Percentiles rank a stretch among this genome's conserved stretches.
These are phyloP conservation scores for Melitaea athalia DNA, from an alignment of 2,888 invertebrate genomes.

Conservation along the genomic window DNA sequence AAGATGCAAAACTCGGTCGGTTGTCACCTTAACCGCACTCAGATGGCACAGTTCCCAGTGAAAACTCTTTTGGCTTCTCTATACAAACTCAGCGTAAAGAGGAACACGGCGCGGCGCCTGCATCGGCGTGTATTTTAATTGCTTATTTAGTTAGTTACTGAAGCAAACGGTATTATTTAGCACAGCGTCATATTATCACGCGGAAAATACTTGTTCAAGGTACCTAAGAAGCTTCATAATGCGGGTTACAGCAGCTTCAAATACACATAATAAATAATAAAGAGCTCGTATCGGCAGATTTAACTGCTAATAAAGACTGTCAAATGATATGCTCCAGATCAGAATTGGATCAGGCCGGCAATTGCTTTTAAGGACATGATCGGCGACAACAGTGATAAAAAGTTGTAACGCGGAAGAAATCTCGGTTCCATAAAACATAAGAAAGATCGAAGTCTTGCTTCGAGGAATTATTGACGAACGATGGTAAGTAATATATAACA, in stretches of 20 bases:
- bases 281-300: not conserved
- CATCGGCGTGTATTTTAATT: slow-evolving; percentile 22
- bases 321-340: slow-evolving; percentile 52
- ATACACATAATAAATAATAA: not conserved
- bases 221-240: slow-evolving; percentile 17
- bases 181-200: slow-evolving; percentile 16
- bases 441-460: slow-evolving; percentile 70
- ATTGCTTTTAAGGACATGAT: slow-evolving; percentile 58
- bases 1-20: slow-evolving; percentile 59
- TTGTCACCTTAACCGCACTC: slow-evolving; percentile 64
- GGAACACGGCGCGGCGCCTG: slow-evolving; percentile 10
- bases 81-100: slow-evolving; percentile 17
- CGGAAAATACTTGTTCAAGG: slow-evolving; percentile 28
- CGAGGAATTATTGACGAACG: slow-evolving; percentile 68
- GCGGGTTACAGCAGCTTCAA: slow-evolving; percentile 2
- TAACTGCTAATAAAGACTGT: slow-evolving; percentile 31
- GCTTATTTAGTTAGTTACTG: slow-evolving; percentile 11
- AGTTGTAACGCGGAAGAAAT: slow-evolving; percentile 67
- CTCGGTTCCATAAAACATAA: slow-evolving; percentile 60
- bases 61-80: slow-evolving; percentile 55
- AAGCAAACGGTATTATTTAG: slow-evolving; percentile 14
- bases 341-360: slow-evolving; percentile 59
- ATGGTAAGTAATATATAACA: slow-evolving; percentile 68
- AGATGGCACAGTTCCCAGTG: slow-evolving; percentile 71
- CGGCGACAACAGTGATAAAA: slow-evolving; percentile 53